Base-by-base conservation (phyloP, 1,140 invertebrate genomes). In the Ylistrum balloti region DNA sequence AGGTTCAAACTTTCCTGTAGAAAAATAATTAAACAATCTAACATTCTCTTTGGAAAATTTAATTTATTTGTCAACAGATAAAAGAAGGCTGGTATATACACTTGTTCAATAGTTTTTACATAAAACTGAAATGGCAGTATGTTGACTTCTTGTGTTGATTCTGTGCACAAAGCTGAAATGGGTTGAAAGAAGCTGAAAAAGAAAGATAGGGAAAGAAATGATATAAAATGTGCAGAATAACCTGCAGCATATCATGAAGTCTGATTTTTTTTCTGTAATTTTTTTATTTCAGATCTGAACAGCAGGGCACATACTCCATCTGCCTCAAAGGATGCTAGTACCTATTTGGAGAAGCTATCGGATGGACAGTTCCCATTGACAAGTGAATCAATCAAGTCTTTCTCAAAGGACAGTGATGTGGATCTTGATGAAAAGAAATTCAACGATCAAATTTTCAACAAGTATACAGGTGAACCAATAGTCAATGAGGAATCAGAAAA, bases 331-430 rank as follows among this genome's bases (percentile, higher is more conserved):
- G 56, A 74, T 74, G 56, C 56, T 28, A 74, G 56, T 28, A 5
- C 56, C 1, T 74, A 74, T 17, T 28, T 74, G 56, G 56, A 74
- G n/a, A 74, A 74, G 56, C 56, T 74, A n/a, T 74, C 56, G 22
- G 56, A 74, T 74, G 56, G 56, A n/a, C 56, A 74, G n/a, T 74
- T 74, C 17, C 56, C 56, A 74, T 74, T 74, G 56, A 74, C 56
- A 5, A 74, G 56, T 74, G 56, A 74, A 74, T 74, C 20, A 28
- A 74, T 74, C 56, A 74, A 28, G 56, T 74, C 56, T 9, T 74
- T 28, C 56, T 74, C 56, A 22, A 74, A 74, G 22, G 56, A 74
- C 1, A 74, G 11, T 7, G 56, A 74, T 28, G 56, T 28, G n/a
- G n/a, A 20, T 17, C 2, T 22, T 56, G 45, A 74, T 74, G 56